These are phyloP conservation scores for Muscicapa striata DNA, from an alignment of 2,797 vertebrate genomes.

Conservation along the genomic window DNA sequence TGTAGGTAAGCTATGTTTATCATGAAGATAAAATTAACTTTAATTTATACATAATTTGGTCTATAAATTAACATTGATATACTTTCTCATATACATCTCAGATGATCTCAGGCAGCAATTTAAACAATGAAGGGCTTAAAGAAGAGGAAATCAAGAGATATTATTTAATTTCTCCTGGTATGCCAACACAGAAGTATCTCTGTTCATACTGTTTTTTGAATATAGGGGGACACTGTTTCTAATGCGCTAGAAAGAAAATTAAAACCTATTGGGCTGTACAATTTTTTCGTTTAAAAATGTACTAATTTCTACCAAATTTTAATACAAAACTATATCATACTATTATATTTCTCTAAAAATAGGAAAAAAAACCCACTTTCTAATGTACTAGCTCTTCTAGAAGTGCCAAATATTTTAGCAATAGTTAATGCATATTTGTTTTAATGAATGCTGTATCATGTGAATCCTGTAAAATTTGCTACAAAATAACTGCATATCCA, in stretches of 20 bases:
- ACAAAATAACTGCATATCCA: neutral
- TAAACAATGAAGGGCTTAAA: conserved; percentile 54
- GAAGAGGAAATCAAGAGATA: conserved; percentile 65
- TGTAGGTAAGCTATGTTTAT: neutral
- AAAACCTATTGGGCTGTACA: neutral
- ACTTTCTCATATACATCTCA: conserved; percentile 14
- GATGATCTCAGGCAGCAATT: conserved; percentile 32
- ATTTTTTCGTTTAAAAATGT: neutral
- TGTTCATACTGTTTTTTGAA: neutral
- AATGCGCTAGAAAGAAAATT: neutral
- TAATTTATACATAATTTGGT: neutral
- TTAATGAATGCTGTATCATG: neutral
- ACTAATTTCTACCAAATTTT: neutral
- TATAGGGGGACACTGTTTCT: neutral
- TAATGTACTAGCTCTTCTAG: neutral
- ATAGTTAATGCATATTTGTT: neutral
- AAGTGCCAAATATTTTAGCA: neutral
- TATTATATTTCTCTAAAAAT: neutral
- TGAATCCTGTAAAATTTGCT: neutral
- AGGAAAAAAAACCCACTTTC: neutral
- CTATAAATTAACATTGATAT: neutral
- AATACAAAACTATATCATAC: neutral
- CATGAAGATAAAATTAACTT: neutral
- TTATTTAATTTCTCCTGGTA: conserved; percentile 52
- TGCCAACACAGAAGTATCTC: neutral